These are phyloP conservation scores for Macrotus californicus DNA, from an alignment of 2,113 vertebrate genomes.

Conservation along the genomic window DNA sequence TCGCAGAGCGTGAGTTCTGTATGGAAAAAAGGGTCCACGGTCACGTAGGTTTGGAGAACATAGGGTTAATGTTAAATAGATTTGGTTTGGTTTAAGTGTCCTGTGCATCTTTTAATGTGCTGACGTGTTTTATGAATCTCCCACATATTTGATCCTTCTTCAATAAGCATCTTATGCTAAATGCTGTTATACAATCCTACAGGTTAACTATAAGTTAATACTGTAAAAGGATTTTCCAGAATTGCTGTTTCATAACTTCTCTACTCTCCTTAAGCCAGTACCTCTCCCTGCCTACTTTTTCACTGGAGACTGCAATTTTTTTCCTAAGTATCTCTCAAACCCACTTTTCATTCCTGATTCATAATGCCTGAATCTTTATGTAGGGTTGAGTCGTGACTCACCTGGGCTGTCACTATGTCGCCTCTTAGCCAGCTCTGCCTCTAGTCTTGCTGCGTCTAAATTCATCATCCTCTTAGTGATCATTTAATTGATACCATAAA, in stretches of 20 bases:
- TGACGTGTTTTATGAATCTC: neutral
- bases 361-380: neutral
- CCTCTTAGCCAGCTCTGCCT: neutral
- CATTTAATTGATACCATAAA: constrained; percentile 12
- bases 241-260: neutral
- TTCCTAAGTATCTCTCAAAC: neutral
- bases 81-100: neutral
- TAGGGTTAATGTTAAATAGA: neutral
- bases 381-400: neutral
- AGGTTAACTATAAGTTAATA: neutral
- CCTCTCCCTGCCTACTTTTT: neutral
- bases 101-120: neutral
- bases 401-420: neutral
- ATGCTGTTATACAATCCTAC: neutral
- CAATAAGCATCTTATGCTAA: neutral
- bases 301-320: neutral
- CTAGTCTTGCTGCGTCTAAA: neutral
- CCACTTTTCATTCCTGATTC: neutral
- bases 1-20: neutral
- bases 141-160: neutral
- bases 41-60: neutral
- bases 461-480: constrained; percentile 17
- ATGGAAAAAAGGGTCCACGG: neutral
- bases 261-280: neutral
- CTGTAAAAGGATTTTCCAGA: neutral